Evolutionary conservation across 1,140 invertebrate genomes (phyloP).

Genomic region (Platyscapa corneri): DNA sequence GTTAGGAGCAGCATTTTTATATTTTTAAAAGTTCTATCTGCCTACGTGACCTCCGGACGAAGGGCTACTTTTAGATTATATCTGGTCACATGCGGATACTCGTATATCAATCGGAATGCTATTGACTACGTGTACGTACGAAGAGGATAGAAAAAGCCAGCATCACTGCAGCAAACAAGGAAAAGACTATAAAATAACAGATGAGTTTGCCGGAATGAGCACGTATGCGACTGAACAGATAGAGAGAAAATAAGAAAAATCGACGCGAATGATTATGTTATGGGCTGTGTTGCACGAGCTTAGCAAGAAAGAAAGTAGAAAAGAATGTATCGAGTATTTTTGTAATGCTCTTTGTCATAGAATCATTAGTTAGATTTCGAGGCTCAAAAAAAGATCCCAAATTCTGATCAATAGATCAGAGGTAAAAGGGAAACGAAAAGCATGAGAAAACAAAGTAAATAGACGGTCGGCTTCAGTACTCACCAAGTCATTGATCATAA

Average conservation of each 20-base stretch:
- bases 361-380: not conserved
- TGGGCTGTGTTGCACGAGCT: not conserved
- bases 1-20: not conserved
- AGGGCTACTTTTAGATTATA: constrained; percentile 23
- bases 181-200: constrained; percentile 4
- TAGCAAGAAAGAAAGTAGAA: not conserved
- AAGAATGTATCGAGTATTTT: not conserved
- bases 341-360: not conserved
- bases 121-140: constrained; percentile 15
- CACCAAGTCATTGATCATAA: not conserved
- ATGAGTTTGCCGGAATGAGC: not conserved
- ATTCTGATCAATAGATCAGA: too few species aligned
- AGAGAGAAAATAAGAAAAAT: not conserved
- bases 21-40: constrained; percentile 3
- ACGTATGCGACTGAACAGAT: not conserved
- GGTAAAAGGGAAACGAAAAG: not conserved
- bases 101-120: constrained; percentile 19
- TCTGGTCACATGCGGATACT: constrained; percentile 38
- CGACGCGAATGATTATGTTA: not conserved
- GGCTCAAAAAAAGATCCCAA: too few species aligned
- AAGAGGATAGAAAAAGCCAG: constrained; percentile 6
- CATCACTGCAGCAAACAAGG: not conserved
- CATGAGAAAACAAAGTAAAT: not conserved
- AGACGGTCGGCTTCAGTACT: not conserved
- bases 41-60: not conserved